A percentile compares a stretch with the other conserved stretches of the same genome.
Evolutionary conservation across 2,888 invertebrate genomes (phyloP).

Genomic region (Cistogaster globosa): DNA sequence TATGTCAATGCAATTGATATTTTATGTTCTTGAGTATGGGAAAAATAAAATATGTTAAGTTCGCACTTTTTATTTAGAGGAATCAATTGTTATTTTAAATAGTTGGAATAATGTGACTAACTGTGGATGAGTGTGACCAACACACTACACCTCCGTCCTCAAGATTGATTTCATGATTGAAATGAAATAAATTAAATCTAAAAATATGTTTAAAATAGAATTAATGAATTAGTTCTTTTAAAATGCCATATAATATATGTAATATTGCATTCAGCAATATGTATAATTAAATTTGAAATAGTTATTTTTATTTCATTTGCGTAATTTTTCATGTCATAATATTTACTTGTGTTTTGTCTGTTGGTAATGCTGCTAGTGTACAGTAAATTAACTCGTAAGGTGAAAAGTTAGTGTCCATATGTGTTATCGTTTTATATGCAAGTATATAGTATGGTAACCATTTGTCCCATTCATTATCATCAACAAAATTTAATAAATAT

Average conservation of each 20-base stretch:
- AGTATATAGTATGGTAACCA: slow-evolving; percentile 5
- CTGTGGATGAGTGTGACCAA: background rate
- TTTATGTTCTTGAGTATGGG: too few relatives aligned
- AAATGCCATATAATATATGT: too few relatives aligned
- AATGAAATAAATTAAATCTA: background rate
- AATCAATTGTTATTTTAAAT: slow-evolving; percentile 1
- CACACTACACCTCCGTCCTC: background rate
- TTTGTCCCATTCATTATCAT: too few relatives aligned
- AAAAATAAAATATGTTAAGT: background rate
- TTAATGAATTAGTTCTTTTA: too few relatives aligned
- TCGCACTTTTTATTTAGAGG: background rate
- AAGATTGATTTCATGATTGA: too few relatives aligned
- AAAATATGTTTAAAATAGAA: too few relatives aligned
- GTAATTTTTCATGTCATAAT: too few relatives aligned
- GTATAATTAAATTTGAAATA: too few relatives aligned
- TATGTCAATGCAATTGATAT: too few relatives aligned
- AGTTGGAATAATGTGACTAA: background rate
- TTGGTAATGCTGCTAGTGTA: background rate
- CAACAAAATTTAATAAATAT: background rate
- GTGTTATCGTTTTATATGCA: slow-evolving; percentile 1
- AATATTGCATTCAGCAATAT: too few relatives aligned
- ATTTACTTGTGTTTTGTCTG: too few relatives aligned
- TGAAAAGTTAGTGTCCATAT: background rate
- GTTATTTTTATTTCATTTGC: too few relatives aligned
- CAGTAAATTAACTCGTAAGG: background rate